Conservation (phyloP, 2,797 vertebrate genomes). For the Hephaestus fuliginosus region DNA sequence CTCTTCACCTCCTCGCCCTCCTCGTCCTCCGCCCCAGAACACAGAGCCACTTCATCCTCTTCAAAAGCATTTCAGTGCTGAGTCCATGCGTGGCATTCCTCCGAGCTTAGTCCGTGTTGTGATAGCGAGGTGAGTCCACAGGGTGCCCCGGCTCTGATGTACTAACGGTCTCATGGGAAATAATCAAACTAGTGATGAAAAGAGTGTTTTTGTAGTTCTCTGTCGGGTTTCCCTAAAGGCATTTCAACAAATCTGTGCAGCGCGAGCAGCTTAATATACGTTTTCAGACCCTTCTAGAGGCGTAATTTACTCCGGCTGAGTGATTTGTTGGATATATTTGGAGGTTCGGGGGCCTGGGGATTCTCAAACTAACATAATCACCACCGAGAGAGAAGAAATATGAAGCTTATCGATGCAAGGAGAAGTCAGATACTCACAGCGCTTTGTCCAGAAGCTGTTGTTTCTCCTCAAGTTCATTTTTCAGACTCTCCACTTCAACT, state of each 20-base stretch:
- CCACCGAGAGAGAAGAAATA: background rate
- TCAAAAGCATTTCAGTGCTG: slow-evolving; percentile 22
- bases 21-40: slow-evolving; percentile 16
- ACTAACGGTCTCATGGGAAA: slow-evolving; percentile 37
- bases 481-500: slow-evolving; percentile 95
- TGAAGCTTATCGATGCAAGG: background rate
- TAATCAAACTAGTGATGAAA: slow-evolving; percentile 39
- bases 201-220: slow-evolving; percentile 28
- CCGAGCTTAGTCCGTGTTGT: slow-evolving; percentile 47
- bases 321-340: background rate
- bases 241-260: slow-evolving; percentile 19
- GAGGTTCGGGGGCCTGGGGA: background rate
- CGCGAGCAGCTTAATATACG: background rate
- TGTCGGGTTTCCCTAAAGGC: slow-evolving; percentile 7
- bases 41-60: slow-evolving; percentile 45
- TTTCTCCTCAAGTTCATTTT: slow-evolving; percentile 92
- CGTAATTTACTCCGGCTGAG: background rate
- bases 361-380: background rate
- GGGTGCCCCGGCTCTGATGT: slow-evolving; percentile 28
- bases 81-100: slow-evolving; percentile 46
- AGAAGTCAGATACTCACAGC: slow-evolving; percentile 84
- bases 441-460: slow-evolving; percentile 88
- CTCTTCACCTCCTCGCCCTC: slow-evolving; percentile 3
- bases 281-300: background rate
- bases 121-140: slow-evolving; percentile 45